Conservation (phyloP, 2,797 vertebrate species). For the Pseudopleuronectes americanus region DNA sequence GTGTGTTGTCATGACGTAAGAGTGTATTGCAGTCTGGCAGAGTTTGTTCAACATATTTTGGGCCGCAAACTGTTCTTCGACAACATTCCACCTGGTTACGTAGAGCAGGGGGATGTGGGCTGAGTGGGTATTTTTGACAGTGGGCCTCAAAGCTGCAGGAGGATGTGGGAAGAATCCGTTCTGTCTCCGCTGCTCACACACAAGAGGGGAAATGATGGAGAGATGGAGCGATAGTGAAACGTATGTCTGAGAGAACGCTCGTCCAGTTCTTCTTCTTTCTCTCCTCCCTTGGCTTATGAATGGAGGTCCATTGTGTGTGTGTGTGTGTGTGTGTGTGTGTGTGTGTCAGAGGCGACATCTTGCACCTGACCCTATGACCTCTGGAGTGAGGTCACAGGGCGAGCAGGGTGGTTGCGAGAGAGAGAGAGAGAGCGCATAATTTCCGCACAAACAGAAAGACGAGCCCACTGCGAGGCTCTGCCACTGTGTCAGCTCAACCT, state of each 20-base stretch:
- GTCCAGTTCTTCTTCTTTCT: conserved; percentile 53
- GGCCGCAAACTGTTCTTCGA: conserved; percentile 42
- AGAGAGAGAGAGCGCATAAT: conserved; percentile 52
- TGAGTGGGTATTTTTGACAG: conserved; percentile 60
- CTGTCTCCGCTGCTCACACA: conserved; percentile 50
- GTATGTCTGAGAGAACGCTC: conserved; percentile 60
- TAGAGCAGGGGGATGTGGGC: conserved; percentile 51
- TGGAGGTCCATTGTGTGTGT: conserved; percentile 66
- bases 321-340: conserved; percentile 7
- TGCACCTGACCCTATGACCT: conserved; percentile 40
- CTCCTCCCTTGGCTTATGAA: conserved; percentile 59
- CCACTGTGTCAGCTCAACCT: conserved; percentile 32
- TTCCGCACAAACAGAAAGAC: conserved; percentile 73
- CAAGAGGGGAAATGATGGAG: conserved; percentile 69
- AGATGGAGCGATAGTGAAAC: conserved; percentile 67
- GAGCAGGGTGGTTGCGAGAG: conserved; percentile 57
- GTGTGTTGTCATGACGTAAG: conserved; percentile 31
- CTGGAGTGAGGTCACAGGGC: conserved; percentile 56
- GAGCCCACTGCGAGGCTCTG: conserved; percentile 49
- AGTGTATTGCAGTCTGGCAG: not conserved
- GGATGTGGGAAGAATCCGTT: conserved; percentile 72
- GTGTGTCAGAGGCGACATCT: conserved; percentile 52
- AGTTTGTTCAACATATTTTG: conserved; percentile 23
- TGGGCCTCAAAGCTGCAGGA: conserved; percentile 59
- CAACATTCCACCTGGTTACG: conserved; percentile 36